Percentiles rank a stretch among this genome's conserved stretches.
phyloP scores from a whole-genome alignment of 2,888 invertebrate genomes.

The Lamellibrachia satsuma region DNA sequence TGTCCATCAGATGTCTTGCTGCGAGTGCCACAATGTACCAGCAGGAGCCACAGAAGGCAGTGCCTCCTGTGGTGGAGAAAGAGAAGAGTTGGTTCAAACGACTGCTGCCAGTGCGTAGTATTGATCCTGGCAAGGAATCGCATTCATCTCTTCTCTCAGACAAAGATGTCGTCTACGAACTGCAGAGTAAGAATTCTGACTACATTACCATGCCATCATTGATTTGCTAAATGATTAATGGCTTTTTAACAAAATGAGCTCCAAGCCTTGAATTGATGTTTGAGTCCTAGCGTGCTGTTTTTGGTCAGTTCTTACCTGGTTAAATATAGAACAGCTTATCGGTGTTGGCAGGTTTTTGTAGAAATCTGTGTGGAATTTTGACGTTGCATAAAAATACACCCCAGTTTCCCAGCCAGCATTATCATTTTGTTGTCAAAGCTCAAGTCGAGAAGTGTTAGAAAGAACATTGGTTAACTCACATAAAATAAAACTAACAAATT shows the following conservation, averaged over 20 bases:
- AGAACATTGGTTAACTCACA: too few relatives aligned
- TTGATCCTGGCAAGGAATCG: constrained; percentile 93
- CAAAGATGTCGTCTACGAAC: constrained; percentile 93
- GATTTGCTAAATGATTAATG: neutral
- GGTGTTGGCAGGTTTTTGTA: too few relatives aligned
- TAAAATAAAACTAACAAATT: too few relatives aligned
- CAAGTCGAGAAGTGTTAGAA: too few relatives aligned
- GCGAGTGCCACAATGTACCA: neutral
- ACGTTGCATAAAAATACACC: too few relatives aligned
- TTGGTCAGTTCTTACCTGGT: neutral
- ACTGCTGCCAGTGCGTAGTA: constrained; percentile 70
- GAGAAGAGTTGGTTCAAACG: constrained; percentile 20
- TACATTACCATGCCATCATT: neutral
- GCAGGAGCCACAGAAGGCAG: neutral
- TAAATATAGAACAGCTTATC: neutral
- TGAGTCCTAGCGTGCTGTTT: neutral
- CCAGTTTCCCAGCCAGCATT: too few relatives aligned
- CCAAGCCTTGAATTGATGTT: too few relatives aligned
- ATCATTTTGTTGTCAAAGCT: too few relatives aligned
- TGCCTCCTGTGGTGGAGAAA: neutral
- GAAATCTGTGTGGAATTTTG: too few relatives aligned
- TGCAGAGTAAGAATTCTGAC: constrained; percentile 74
- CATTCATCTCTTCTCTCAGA: constrained; percentile 96
- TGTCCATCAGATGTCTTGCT: neutral
- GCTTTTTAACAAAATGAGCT: too few relatives aligned